Percentiles rank a stretch among this genome's conserved stretches.
Evolutionary conservation across 2,113 vertebrate species (phyloP).

Genomic region (Eurystomus gularis): DNA sequence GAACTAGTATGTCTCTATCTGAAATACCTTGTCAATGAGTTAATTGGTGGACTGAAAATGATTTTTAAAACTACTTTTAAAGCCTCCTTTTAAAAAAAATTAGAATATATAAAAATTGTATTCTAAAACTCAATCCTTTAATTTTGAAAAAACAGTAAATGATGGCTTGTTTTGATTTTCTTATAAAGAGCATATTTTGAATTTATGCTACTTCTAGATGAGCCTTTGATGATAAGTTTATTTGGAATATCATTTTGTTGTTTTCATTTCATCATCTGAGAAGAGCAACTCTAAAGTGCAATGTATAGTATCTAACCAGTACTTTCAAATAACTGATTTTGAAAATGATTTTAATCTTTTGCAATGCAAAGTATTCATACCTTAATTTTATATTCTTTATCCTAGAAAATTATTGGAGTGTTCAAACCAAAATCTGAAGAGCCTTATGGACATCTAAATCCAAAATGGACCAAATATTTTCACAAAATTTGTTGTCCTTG

Average conservation of each 20-base stretch:
- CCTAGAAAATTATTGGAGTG: slow-evolving; percentile 90
- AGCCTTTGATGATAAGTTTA: not conserved
- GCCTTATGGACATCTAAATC: slow-evolving; percentile 96
- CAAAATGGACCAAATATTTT: slow-evolving; percentile 99
- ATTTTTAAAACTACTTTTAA: not conserved
- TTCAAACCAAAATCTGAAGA: slow-evolving; percentile 99
- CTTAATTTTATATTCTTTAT: not conserved
- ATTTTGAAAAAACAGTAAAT: not conserved
- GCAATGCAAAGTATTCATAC: not conserved
- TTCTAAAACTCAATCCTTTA: not conserved
- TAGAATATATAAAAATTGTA: not conserved
- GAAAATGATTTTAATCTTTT: not conserved
- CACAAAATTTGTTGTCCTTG: slow-evolving; percentile 98
- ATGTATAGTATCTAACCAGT: not conserved
- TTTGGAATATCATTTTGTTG: not conserved
- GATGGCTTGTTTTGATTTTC: not conserved
- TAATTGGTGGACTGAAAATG: not conserved
- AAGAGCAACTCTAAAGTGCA: not conserved
- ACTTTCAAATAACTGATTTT: not conserved
- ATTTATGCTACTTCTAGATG: not conserved
- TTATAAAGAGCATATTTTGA: not conserved
- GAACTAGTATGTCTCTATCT: not conserved
- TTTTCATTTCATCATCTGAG: not conserved
- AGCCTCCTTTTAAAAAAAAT: not conserved
- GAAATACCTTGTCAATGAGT: not conserved